Conservation (phyloP, 1,140 invertebrate species). For the Danaus plexippus region DNA sequence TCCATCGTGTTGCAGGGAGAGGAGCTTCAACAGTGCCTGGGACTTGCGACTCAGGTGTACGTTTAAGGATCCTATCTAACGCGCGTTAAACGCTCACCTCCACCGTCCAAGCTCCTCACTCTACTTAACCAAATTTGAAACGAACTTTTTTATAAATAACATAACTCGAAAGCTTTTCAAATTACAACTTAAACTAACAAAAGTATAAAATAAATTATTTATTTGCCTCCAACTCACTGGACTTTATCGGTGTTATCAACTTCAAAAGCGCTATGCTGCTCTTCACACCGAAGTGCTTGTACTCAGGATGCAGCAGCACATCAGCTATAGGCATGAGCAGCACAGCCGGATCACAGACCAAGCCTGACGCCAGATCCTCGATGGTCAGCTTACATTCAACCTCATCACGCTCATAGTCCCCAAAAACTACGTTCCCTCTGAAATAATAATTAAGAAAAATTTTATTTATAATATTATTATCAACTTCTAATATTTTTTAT, state of each 20-base stretch:
- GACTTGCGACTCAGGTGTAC: too few species aligned
- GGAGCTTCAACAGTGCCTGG: too few species aligned
- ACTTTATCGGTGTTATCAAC: conserved; percentile 39
- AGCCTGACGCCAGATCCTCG: conserved; percentile 32
- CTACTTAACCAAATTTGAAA: too few species aligned
- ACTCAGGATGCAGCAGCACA: conserved; percentile 56
- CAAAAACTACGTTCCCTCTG: conserved; percentile 54
- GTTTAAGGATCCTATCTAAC: too few species aligned
- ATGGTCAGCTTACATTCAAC: conserved; percentile 36
- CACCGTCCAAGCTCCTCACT: too few species aligned
- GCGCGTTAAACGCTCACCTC: too few species aligned
- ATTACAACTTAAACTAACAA: not conserved
- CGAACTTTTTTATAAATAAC: too few species aligned
- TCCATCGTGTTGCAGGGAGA: too few species aligned
- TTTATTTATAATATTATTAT: too few species aligned
- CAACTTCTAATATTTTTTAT: too few species aligned
- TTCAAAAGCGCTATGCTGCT: conserved; percentile 51
- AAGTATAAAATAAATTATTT: not conserved
- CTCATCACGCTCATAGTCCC: conserved; percentile 57
- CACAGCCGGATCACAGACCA: conserved; percentile 43
- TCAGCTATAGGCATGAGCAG: conserved; percentile 55
- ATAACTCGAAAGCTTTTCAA: too few species aligned
- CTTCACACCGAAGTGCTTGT: conserved; percentile 46
- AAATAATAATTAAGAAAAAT: not conserved
- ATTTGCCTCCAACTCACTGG: conserved; percentile 39